Evolutionary conservation across 2,888 invertebrate genomes (phyloP).

Genomic region (Uropetala carovei): DNA sequence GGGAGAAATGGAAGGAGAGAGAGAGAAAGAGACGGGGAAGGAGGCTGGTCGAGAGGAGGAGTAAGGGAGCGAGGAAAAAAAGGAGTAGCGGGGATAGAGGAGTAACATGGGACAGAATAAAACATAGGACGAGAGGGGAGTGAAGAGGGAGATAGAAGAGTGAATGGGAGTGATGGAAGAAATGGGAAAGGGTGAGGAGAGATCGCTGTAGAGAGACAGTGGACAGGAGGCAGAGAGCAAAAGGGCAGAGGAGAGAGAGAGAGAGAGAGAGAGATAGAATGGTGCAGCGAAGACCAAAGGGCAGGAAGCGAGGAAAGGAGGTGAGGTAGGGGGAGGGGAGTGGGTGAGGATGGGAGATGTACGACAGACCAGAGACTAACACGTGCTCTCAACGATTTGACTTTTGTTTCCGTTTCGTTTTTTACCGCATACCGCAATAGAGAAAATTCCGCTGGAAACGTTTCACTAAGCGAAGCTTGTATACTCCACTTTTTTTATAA

Average conservation of each 20-base stretch:
- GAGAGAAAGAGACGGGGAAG: neutral
- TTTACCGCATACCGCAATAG: slow-evolving; percentile 1
- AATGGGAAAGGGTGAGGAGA: neutral
- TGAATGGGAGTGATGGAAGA: neutral
- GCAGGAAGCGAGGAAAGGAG: neutral
- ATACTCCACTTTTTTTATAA: no score
- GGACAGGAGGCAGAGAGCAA: neutral
- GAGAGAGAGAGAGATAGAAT: neutral
- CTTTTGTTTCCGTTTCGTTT: neutral
- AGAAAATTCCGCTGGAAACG: neutral
- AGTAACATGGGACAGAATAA: neutral
- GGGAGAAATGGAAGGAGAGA: neutral
- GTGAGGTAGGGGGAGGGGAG: neutral
- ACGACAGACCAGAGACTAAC: slow-evolving; percentile 22
- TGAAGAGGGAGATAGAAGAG: neutral
- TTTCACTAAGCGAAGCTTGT: neutral
- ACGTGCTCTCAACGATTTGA: slow-evolving; percentile 40
- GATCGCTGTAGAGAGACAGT: neutral
- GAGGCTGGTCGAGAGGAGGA: neutral
- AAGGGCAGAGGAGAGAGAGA: neutral
- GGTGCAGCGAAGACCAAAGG: neutral
- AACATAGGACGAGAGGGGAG: neutral
- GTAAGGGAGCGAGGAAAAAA: neutral
- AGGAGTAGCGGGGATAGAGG: neutral
- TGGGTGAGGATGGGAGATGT: neutral